Percentiles rank a stretch among this genome's conserved stretches.
Conservation (phyloP, 2,888 invertebrate genomes). For the Digitonthophagus gazella region DNA sequence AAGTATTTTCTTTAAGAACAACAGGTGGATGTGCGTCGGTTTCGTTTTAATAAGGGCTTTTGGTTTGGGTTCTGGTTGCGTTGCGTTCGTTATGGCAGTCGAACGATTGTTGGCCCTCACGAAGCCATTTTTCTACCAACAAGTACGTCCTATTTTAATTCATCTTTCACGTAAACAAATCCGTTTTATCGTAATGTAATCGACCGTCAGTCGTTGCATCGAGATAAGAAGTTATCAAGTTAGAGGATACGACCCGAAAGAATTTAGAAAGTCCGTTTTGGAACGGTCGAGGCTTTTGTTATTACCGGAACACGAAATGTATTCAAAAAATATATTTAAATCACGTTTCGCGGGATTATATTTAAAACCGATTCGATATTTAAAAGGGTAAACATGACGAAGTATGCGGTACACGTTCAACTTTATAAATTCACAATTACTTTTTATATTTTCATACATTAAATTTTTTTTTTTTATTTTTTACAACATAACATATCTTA, state of each 20-base stretch:
- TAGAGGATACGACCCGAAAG: not conserved
- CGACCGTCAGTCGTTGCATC: not conserved
- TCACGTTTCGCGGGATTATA: not conserved
- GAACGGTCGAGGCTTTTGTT: not conserved
- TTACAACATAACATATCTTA: too few relatives aligned
- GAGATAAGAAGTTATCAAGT: not conserved
- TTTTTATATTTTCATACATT: too few relatives aligned
- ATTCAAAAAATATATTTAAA: not conserved
- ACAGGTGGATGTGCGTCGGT: conserved; percentile 60
- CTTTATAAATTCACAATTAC: not conserved
- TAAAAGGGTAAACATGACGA: not conserved
- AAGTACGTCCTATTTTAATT: conserved; percentile 70
- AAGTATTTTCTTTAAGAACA: conserved; percentile 54
- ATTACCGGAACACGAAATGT: not conserved
- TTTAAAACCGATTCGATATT: not conserved
- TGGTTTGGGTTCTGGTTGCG: conserved; percentile 83
- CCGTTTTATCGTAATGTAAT: too few relatives aligned
- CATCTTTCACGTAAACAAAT: too few relatives aligned
- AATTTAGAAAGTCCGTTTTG: not conserved
- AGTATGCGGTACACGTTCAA: not conserved
- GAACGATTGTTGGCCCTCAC: conserved; percentile 86
- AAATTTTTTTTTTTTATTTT: too few relatives aligned
- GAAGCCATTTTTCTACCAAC: conserved; percentile 82
- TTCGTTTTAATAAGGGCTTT: conserved; percentile 77
- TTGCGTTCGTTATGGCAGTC: conserved; percentile 84